Base-by-base conservation (phyloP, 2,797 vertebrate genomes). In the Melanotaenia boesemani region DNA sequence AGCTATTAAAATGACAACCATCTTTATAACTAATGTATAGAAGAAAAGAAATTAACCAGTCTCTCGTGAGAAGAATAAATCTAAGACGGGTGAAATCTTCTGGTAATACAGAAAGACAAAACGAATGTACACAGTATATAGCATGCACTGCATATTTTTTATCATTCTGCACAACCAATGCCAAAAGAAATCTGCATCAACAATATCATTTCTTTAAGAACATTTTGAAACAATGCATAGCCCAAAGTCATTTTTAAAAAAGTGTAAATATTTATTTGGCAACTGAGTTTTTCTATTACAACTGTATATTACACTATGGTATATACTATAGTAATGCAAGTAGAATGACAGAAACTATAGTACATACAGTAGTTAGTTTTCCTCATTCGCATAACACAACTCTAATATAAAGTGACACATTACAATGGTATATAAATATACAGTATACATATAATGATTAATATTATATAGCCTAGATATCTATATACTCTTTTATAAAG, bases 401-500 rank as follows among this genome's bases (percentile, higher is more conserved):
- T 86, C 72, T 86, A 83, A 82, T 89, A 88, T 91, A 92, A 93
- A 92, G 86, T 88, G 85, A 94, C 79, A 93, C 93, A 92, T 86
- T 92, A 90, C 91, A 94, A 89, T 80, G 79, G 85, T 93, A 93
- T 89, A 90, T 93, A 77, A 85, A 90, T 92, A 94, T 91, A 93
- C 90, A 94, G 80, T 92, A 94, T 92, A 93, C 91, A 91, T 94
- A 94, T 94, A 91, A 93, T 92, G 87, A 92, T 91, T 79, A 85
- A 94, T 90, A 91, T 84, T 91, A 89, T 88, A 91, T 92, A 93
- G 90, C 85, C 85, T 92, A 92, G 82, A 94, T 90, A 90, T 90
- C 83, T 92, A 91, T 92, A 91, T 93, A 90, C 90, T 93, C 91
- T 94, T 94, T 93, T 92, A 94, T 94, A 93, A 95, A 95, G 95